These are phyloP conservation scores for Paramormyrops hopkinsi DNA, from an alignment of 2,797 vertebrate species.

Conservation along the genomic window DNA sequence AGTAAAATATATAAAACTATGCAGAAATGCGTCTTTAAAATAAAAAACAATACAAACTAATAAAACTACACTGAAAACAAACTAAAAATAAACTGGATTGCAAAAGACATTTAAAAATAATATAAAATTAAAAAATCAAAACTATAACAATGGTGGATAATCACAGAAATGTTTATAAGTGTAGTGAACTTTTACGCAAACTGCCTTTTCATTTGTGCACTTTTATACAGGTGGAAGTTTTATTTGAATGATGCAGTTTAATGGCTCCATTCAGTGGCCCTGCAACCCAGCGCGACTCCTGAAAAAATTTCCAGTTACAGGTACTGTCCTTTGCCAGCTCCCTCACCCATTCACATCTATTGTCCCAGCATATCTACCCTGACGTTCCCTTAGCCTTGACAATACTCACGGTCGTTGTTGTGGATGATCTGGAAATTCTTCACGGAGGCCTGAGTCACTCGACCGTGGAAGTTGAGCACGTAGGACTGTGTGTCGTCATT, in stretches of 20 bases:
- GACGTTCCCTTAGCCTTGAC: background rate
- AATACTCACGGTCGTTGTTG: conserved; percentile 90
- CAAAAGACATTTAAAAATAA: background rate
- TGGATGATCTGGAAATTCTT: conserved; percentile 99
- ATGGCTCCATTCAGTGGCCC: background rate
- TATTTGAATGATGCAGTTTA: background rate
- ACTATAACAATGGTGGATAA: background rate
- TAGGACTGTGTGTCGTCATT: conserved; percentile 98
- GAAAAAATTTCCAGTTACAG: background rate
- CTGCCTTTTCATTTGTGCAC: background rate
- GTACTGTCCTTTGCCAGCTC: background rate
- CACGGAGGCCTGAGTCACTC: conserved; percentile 95
- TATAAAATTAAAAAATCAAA: background rate
- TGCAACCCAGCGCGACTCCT: background rate
- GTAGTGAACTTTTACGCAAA: background rate
- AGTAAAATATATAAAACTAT: background rate
- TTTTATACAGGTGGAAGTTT: background rate
- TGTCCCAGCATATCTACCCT: no score
- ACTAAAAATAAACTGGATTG: background rate
- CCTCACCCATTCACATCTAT: background rate
- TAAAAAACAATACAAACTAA: background rate
- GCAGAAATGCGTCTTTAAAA: background rate
- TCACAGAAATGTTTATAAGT: background rate
- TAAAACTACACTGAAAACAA: background rate
- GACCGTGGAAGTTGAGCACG: conserved; percentile 96